phyloP scores from a whole-genome alignment of 2,797 vertebrate genomes.

The Silurus aristotelis region DNA sequence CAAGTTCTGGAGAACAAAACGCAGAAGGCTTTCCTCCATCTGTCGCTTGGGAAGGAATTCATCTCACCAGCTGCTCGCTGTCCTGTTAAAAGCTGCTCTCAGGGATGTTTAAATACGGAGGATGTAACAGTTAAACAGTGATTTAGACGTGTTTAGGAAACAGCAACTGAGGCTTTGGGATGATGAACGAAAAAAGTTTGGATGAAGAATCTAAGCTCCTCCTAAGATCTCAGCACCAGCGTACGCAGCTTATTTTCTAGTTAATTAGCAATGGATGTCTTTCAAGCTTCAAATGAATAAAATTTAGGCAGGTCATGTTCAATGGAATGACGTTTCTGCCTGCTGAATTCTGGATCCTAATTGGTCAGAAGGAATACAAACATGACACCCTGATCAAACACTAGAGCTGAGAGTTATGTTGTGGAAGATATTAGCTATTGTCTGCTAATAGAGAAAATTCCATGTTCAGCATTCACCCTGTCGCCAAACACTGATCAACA shows the following conservation, averaged over 20 bases:
- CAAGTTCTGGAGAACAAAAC: slow-evolving; percentile 60
- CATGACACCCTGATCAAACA: background rate
- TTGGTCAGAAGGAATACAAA: background rate
- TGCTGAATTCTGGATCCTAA: background rate
- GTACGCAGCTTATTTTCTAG: background rate
- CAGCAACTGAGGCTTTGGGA: slow-evolving; percentile 8
- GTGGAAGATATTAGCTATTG: background rate
- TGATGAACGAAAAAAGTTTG: slow-evolving; percentile 1
- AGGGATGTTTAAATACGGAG: slow-evolving; percentile 49
- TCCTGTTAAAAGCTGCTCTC: slow-evolving; percentile 19
- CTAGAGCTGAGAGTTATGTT: background rate
- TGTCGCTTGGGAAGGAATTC: slow-evolving; percentile 65
- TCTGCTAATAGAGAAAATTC: too few relatives aligned
- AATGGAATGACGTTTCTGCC: background rate
- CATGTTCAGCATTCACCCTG: too few relatives aligned
- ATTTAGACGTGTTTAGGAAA: slow-evolving; percentile 32
- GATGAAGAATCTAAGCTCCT: background rate
- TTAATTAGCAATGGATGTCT: background rate
- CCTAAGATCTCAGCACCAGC: background rate
- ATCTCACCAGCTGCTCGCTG: slow-evolving; percentile 68
- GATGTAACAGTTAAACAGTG: slow-evolving; percentile 47
- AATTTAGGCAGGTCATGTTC: background rate
- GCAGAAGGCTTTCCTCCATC: slow-evolving; percentile 69
- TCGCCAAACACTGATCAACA: too few relatives aligned
- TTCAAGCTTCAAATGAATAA: background rate